Evolutionary conservation across 2,888 invertebrate genomes (phyloP), one percentile per base, ranked within the genome.

Genomic region (Chironomus tentans): DNA sequence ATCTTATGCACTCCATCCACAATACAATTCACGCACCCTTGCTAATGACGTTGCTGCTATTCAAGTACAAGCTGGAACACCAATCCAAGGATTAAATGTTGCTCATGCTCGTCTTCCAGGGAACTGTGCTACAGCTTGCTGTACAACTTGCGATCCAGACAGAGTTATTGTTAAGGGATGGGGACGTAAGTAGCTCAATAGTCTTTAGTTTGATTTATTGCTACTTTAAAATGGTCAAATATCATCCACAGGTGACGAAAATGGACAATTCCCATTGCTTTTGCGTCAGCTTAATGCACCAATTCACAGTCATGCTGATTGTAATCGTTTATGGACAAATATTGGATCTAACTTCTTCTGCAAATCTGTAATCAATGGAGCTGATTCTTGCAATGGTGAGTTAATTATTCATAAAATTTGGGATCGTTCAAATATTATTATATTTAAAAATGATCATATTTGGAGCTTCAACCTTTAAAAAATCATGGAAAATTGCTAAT

Each of bases 1-100:
- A 2, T 3, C 13, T n/a, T 74, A 74, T 13, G 13, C n/a, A 24
- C n/a, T 68, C 6, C 74, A 74, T 74, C 74, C 74, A 65, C 46
- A 62, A n/a, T 74, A 74, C 13, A 74, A 68, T 15, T 6, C 38
- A 1, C 12, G 12, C 4, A 68, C 74, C n/a, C 15, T 74, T 2
- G 47, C 28, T 4, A 38, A 46, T 61, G 74, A 74, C 48, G 12
- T 74, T 68, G 65, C 74, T 2, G 38, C 61, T 1, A 73, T 73
- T 21, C n/a, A 38, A 3, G 62, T 62, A 2, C n/a, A 15, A n/a
- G 72, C 68, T 5, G 15, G 24, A 68, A 74, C 74, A 4, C 65
- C 65, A 47, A 62, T 74, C 22, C 62, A 68, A 22, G 74, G 65
- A 15, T n/a, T 22, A 6, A 24, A 74, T 24, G 74, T 74, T 3